phyloP scores from a whole-genome alignment of 1,140 invertebrate species.

The Aricia agestis region DNA sequence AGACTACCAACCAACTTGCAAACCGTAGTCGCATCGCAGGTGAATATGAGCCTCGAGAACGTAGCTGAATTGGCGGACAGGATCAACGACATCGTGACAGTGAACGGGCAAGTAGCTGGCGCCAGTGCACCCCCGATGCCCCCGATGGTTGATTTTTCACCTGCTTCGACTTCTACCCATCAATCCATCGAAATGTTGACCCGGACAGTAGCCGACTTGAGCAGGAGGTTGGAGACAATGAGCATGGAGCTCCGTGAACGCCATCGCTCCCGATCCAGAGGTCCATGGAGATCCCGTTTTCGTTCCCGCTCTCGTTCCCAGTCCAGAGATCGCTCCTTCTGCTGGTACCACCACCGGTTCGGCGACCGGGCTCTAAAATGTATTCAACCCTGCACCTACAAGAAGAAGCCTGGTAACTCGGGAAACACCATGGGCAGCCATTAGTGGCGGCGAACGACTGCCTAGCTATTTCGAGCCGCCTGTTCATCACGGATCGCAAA shows the following conservation, averaged over 20 bases:
- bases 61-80: slow-evolving; percentile 24
- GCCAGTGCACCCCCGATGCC: background rate
- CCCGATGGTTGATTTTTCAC: background rate
- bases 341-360: slow-evolving; percentile 25
- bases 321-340: slow-evolving; percentile 19
- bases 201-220: slow-evolving; percentile 14
- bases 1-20: slow-evolving; percentile 21
- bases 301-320: background rate
- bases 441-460: slow-evolving; percentile 20
- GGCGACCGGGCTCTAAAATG: slow-evolving; percentile 22
- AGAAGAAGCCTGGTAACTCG: no score
- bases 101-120: slow-evolving; percentile 15
- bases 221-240: slow-evolving; percentile 12
- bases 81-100: slow-evolving; percentile 16
- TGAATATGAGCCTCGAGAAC: slow-evolving; percentile 12
- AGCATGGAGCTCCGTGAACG: background rate
- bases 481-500: slow-evolving; percentile 24
- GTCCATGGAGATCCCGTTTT: slow-evolving; percentile 1
- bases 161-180: background rate
- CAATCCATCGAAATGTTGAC: slow-evolving; percentile 10
- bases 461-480: slow-evolving; percentile 20
- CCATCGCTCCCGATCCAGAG: no score
- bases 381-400: no score
- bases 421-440: slow-evolving; percentile 22
- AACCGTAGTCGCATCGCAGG: slow-evolving; percentile 23